Conservation (phyloP, 2,113 vertebrate genomes). For the Phaethornis superciliosus region DNA sequence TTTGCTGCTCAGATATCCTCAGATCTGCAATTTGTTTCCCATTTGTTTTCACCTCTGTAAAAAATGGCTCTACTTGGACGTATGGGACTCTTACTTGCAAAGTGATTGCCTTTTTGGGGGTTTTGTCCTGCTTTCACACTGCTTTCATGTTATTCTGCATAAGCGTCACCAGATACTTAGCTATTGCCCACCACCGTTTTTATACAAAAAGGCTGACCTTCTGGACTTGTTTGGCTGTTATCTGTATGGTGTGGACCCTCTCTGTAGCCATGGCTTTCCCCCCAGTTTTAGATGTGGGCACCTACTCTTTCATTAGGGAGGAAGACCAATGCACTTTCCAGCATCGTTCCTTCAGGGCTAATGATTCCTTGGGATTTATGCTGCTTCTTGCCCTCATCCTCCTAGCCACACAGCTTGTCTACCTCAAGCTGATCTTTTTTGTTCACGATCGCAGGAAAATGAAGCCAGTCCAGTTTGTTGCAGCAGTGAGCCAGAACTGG, state of each 20-base stretch:
- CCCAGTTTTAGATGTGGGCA: constrained; percentile 97
- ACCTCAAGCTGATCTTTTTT: constrained; percentile 99
- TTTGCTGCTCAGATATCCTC: constrained; percentile 98
- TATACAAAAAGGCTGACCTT: constrained; percentile 98
- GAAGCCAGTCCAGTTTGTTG: constrained; percentile 99
- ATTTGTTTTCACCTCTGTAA: constrained; percentile 99
- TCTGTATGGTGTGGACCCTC: constrained; percentile 99
- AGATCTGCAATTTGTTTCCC: constrained; percentile 99
- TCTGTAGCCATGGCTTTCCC: constrained; percentile 99
- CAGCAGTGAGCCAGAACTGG: constrained; percentile 99
- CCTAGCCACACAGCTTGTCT: constrained; percentile 99
- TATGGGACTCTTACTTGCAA: constrained; percentile 98
- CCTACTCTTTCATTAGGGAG: constrained; percentile 97
- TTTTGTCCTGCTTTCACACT: constrained; percentile 98
- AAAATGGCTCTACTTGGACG: constrained; percentile 97
- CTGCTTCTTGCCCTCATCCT: constrained; percentile 98
- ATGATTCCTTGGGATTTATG: constrained; percentile 99
- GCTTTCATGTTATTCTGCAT: constrained; percentile 99
- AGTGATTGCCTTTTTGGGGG: constrained; percentile 98
- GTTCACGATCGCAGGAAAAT: constrained; percentile 99
- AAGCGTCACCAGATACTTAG: constrained; percentile 97
- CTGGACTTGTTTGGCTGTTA: constrained; percentile 98
- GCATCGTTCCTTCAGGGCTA: constrained; percentile 98
- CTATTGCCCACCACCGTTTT: constrained; percentile 98
- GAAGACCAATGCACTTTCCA: constrained; percentile 99